Percentiles rank a stretch among this genome's conserved stretches.
Evolutionary conservation across 2,797 vertebrate species (phyloP).

Genomic region (Pteronotus mesoamericanus): DNA sequence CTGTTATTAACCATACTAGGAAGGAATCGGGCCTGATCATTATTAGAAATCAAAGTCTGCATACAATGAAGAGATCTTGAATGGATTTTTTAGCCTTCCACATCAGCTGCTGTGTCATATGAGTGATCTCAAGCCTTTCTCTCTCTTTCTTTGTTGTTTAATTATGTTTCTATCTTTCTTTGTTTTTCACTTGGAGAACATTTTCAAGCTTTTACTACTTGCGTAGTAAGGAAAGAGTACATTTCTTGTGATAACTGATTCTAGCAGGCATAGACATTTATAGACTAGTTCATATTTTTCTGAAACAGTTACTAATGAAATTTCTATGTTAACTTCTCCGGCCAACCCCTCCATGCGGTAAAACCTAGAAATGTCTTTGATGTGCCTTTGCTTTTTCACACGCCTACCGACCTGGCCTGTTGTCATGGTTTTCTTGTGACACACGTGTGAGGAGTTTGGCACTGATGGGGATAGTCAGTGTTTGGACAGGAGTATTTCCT

Average conservation of each 20-base stretch:
- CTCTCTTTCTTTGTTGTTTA: no score
- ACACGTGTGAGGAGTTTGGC: background rate
- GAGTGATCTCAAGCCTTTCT: background rate
- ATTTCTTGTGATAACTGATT: background rate
- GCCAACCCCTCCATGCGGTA: accelerated
- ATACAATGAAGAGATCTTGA: background rate
- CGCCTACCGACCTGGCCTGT: background rate
- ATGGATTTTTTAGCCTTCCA: background rate
- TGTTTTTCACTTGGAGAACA: background rate
- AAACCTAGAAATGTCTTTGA: background rate
- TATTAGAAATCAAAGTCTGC: background rate
- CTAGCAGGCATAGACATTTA: background rate
- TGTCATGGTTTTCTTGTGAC: background rate
- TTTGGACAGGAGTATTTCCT: background rate
- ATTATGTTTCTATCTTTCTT: no score
- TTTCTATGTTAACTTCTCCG: background rate
- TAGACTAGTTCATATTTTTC: background rate
- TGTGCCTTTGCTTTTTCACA: background rate
- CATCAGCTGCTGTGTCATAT: accelerated
- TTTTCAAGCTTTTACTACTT: no score
- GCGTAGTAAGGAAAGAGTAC: background rate
- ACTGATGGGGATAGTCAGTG: background rate
- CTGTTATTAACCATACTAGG: background rate
- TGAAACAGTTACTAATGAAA: background rate
- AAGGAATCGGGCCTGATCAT: background rate